Base-by-base conservation (phyloP, 2,888 invertebrate genomes). In the Gasteruption jaculator region DNA sequence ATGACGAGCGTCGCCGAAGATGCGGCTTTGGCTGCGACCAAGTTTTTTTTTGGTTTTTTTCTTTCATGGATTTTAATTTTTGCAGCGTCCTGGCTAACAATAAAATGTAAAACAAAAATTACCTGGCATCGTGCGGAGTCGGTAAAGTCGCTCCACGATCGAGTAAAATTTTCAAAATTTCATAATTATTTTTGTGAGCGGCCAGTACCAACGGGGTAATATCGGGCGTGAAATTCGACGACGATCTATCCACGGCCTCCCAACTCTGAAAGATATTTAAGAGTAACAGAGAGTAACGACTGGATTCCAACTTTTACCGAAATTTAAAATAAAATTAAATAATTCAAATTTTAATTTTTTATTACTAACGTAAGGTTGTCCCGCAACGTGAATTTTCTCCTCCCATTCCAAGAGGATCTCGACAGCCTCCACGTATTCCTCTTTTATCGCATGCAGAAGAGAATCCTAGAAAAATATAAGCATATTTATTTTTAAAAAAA, bases 401-500 rank as follows among this genome's bases (percentile, higher is more conserved):
- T 93, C 91, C 83, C 92, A 91, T 58, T 87, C 85, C 48, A 97
- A 75, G 10, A 97, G 76, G 32, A 94, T 75, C 72, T 97, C 96
- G 4, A 96, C 96, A 1, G 93, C 96, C 71, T 97, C 96, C 40
- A 97, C 95, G 67, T 95, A 97, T 67, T 97, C 95, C 72, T 97
- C 96, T 65, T 91, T 92, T 64, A 97, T 96, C 38, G 97, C 96
- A 68, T 96, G 95, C 21, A 97, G 77, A 30, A 96, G 76, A 12
- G 91, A 85, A 74, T 95, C 95, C 81, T 90, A 45, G 26, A 48
- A 55, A 43, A 38, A 51, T 39, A 27, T 33, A 43, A n/a, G n/a
- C n/a, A n/a, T n/a, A n/a, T n/a, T n/a, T n/a, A n/a, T n/a, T n/a
- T n/a, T n/a, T n/a, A n/a, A n/a, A n/a, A n/a, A n/a, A n/a, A n/a